These are phyloP conservation scores for Labeo calbasu DNA, from an alignment of 2,797 vertebrate species.

Conservation along the genomic window DNA sequence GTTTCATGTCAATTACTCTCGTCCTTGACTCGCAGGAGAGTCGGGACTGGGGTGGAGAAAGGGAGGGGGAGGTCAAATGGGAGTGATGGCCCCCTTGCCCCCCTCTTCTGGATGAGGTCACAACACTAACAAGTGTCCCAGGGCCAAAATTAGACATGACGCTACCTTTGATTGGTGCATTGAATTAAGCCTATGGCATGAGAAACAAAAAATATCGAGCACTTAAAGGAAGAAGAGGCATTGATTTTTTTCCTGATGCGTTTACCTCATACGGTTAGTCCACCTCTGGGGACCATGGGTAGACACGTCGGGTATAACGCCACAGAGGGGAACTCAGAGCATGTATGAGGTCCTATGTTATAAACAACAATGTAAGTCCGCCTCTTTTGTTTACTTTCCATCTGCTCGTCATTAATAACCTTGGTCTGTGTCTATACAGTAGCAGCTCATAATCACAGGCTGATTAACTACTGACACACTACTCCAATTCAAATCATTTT, in stretches of 20 bases:
- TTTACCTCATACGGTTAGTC: conserved; percentile 82
- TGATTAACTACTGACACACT: conserved; percentile 37
- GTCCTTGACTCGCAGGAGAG: conserved; percentile 93
- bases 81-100: conserved; percentile 55
- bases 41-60: conserved; percentile 63
- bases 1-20: conserved; percentile 92
- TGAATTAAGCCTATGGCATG: conserved; percentile 88
- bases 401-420: conserved; percentile 32
- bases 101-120: conserved; percentile 85
- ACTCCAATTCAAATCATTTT: conserved; percentile 35
- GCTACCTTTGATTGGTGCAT: conserved; percentile 94
- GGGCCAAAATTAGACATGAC: conserved; percentile 90
- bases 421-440: conserved; percentile 19
- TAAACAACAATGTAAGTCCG: conserved; percentile 16
- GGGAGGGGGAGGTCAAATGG: conserved; percentile 60
- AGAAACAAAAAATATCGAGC: conserved; percentile 95
- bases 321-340: conserved; percentile 21
- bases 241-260: conserved; percentile 88
- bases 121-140: conserved; percentile 85
- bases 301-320: conserved; percentile 49
- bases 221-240: conserved; percentile 91
- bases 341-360: conserved; percentile 34
- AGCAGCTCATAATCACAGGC: conserved; percentile 16
- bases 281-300: conserved; percentile 67
- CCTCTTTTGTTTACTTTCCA: conserved; percentile 36